Evolutionary conservation across 2,888 invertebrate genomes (phyloP), one percentile per base, ranked within the genome.

Genomic region (Archips crataeganus): DNA sequence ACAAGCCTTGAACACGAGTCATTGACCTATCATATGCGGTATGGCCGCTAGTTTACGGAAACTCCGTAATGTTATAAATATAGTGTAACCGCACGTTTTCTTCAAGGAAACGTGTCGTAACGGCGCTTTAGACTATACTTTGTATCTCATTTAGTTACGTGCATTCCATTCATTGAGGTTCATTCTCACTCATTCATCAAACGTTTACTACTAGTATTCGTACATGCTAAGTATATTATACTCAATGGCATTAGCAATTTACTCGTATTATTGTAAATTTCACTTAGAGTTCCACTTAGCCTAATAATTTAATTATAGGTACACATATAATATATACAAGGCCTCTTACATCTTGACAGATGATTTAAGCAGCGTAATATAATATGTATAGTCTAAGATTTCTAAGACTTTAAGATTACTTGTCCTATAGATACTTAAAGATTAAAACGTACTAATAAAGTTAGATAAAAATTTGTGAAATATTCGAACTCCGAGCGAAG

Each of bases 31-130:
- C 67, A 59, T 42, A 45, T 70, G 23, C 57, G 57, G 2, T 39
- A 34, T 67, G 67, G 54, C 67, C 67, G 45, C 72, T 67, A 66
- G 62, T 68, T 68, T 71, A 71, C 62, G 75, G 75, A 75, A 71
- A 74, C 73, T 47, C 67, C 15, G 60, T 73, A 70, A 76, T 72
- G 59, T 73, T 59, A 68, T 73, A 74, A 74, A 74, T 70, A 74
- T 69, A 60, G 69, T 60, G 34, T 72, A 67, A 66, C 70, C 65
- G 66, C 75, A 63, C 71, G 64, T 75, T 75, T 75, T 67, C 72
- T 74, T 62, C 45, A 54, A 68, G 70, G 59, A 75, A 75, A 74
- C 64, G 54, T 74, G 64, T 67, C 70, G 42, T 62, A 67, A 61
- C 62, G 60, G 47, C 15, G 45, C 61, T 67, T 72, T 54, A 72